Percentiles rank a stretch among this genome's conserved stretches.
Conservation (phyloP, 2,888 invertebrate genomes). For the Perizoma flavofasciatum region DNA sequence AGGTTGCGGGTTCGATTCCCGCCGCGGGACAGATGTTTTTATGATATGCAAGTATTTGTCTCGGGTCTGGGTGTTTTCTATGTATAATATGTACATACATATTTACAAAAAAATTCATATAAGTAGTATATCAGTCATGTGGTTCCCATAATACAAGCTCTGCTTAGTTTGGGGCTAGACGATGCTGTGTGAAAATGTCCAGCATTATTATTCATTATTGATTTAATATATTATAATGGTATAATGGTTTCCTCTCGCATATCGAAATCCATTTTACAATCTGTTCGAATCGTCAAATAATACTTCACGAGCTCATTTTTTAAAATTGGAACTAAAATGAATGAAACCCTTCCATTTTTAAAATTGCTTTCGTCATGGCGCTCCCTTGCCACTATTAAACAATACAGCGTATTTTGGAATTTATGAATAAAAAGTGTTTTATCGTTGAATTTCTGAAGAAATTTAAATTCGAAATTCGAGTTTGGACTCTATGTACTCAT, state of each 20-base stretch:
- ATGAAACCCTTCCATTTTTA: constrained; percentile 80
- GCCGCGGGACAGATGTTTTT: too few relatives aligned
- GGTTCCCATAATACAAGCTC: too few relatives aligned
- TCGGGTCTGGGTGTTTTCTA: too few relatives aligned
- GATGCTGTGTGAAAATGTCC: too few relatives aligned
- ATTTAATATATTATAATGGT: too few relatives aligned
- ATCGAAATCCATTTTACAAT: constrained; percentile 69
- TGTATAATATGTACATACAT: too few relatives aligned
- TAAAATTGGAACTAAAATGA: constrained; percentile 75
- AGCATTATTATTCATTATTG: too few relatives aligned
- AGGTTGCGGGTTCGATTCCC: too few relatives aligned
- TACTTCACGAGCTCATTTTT: constrained; percentile 77
- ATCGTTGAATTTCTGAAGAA: constrained; percentile 48
- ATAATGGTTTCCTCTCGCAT: constrained; percentile 64
- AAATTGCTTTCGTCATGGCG: constrained; percentile 80
- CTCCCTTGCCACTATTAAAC: constrained; percentile 71
- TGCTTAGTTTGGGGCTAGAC: too few relatives aligned
- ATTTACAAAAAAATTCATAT: too few relatives aligned
- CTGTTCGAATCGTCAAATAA: constrained; percentile 78
- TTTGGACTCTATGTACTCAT: constrained; percentile 6
- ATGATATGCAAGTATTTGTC: too few relatives aligned
- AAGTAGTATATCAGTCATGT: too few relatives aligned
- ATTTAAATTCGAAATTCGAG: constrained; percentile 49
- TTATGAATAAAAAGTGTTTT: constrained; percentile 50
- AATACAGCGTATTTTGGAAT: constrained; percentile 54